A percentile compares a stretch with the other conserved stretches of the same genome.
phyloP scores from a whole-genome alignment of 2,113 vertebrate genomes.

The Donacobius atricapilla region DNA sequence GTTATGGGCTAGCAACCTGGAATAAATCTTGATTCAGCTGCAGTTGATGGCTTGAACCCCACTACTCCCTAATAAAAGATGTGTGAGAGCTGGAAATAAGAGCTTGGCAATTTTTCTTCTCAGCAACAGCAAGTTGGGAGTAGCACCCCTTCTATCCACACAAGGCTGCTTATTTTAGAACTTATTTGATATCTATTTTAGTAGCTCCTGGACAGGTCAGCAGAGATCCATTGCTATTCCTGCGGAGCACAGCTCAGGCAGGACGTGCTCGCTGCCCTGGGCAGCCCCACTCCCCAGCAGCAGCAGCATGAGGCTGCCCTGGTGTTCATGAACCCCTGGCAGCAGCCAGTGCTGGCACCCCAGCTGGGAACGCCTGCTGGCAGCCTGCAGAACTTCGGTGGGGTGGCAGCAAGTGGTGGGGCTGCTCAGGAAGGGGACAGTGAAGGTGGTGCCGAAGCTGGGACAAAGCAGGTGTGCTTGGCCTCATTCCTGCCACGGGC shows the following conservation, averaged over 20 bases:
- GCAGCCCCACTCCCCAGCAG: neutral
- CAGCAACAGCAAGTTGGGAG: neutral
- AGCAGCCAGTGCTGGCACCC: neutral
- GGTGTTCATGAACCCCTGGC: neutral
- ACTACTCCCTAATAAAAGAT: neutral
- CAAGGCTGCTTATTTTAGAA: neutral
- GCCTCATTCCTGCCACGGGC: neutral
- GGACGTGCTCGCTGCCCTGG: accelerated
- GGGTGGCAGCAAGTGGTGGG: accelerated
- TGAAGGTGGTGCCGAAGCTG: accelerated
- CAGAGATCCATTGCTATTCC: neutral
- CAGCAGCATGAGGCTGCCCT: neutral
- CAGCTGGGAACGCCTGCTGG: accelerated
- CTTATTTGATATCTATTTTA: neutral
- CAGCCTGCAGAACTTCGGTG: neutral
- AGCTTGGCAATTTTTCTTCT: neutral
- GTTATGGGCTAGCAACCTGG: neutral
- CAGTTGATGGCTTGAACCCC: neutral
- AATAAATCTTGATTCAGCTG: neutral
- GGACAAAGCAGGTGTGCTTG: neutral
- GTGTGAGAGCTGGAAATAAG: neutral
- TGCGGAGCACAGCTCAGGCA: accelerated
- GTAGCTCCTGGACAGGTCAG: neutral
- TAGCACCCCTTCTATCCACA: neutral
- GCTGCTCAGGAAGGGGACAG: neutral